Evolutionary conservation across 2,888 invertebrate species (phyloP), one percentile per base, ranked within the genome.

Genomic region (Caenorhabditis afra): DNA sequence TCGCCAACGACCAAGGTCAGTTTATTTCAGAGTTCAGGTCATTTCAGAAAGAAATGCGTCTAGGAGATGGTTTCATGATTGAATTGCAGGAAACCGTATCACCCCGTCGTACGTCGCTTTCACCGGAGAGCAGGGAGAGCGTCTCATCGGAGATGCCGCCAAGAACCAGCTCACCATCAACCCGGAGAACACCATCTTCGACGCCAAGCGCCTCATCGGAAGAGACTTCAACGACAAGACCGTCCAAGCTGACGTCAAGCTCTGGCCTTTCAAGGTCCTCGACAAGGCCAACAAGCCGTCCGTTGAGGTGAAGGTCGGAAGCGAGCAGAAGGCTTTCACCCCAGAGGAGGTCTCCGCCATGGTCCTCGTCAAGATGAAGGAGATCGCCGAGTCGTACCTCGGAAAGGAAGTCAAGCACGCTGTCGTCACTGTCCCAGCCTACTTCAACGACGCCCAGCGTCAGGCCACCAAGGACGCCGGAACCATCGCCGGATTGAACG

Each of bases 291-390:
- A 94, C 90, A 98, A 98, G 91, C 98, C 99, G 1, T 95, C 97
- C 90, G 95, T 99, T 67, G 93, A 94, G 83, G 96, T 97, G 0
- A 92, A 92, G 68, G 95, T 95, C 0, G 93, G 93, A 16, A 95
- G 95, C 10, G 93, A 94, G 70, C 82, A 83, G 64, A 97, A 96
- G 91, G 93, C 94, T 41, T 99, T 99, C 91, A 95, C 97, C 0
- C 97, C 99, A 12, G 99, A 99, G 92, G 99, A 99, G 93, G 95
- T 99, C 87, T 97, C 97, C 20, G 97, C 99, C 81, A 99, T 99
- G 98, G 97, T 99, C 37, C 81, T 89, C 62, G 76, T 74, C 80
- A 89, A 89, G 84, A 89, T 89, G 89, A 90, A 90, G 86, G 89
- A 90, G 79, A 90, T 90, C 65, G 90, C 90, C 53, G 90, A 90